Evolutionary conservation across 2,888 invertebrate genomes (phyloP).

Genomic region (Entomobrya multifasciata): DNA sequence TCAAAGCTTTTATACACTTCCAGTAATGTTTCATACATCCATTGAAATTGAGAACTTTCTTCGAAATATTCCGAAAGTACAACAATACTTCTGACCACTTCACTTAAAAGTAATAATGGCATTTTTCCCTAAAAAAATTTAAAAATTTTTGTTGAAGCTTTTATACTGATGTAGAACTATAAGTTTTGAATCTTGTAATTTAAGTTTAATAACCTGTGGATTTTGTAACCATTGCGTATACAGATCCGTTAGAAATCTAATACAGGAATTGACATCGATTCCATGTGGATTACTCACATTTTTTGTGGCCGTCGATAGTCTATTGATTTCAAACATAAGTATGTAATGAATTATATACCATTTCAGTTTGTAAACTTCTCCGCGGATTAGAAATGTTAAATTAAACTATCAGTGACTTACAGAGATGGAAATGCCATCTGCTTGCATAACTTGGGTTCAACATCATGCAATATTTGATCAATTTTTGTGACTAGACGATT

Average conservation of each 20-base stretch:
- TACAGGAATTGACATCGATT: conserved; percentile 94
- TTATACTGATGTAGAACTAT: neutral
- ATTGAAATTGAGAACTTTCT: conserved; percentile 88
- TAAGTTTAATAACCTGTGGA: conserved; percentile 82
- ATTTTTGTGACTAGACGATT: conserved; percentile 69
- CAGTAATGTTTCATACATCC: conserved; percentile 88
- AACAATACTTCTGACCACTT: conserved; percentile 84
- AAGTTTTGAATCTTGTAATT: neutral
- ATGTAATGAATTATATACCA: too few relatives aligned
- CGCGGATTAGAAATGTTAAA: too few relatives aligned
- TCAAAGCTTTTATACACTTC: conserved; percentile 86
- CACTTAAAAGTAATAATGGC: conserved; percentile 78
- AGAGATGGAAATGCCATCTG: conserved; percentile 68
- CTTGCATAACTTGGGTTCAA: conserved; percentile 76
- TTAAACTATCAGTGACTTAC: conserved; percentile 67
- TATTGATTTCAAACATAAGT: too few relatives aligned
- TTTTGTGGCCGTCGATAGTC: conserved; percentile 78
- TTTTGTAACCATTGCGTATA: conserved; percentile 88
- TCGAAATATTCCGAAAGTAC: conserved; percentile 89
- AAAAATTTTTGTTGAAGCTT: neutral
- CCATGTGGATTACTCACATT: conserved; percentile 83
- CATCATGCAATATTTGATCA: conserved; percentile 69
- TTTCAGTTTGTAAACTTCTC: too few relatives aligned
- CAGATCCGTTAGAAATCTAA: conserved; percentile 94
- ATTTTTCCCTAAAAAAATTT: conserved; percentile 81